Evolutionary conservation across 2,888 invertebrate genomes (phyloP), one percentile per base, ranked within the genome.

Genomic region (Nephrotoma guestfalica): DNA sequence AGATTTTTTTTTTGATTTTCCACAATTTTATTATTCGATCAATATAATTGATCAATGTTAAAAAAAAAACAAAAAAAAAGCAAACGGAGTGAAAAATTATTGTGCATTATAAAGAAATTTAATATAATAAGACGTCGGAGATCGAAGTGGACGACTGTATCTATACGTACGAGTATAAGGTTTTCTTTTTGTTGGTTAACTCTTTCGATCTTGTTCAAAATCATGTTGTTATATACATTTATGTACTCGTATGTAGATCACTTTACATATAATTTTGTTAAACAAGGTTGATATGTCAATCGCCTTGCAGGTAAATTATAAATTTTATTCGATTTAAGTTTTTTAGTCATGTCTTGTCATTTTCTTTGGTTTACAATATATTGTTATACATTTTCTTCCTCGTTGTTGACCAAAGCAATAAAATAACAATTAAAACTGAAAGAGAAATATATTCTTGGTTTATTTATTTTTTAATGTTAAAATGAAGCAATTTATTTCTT

Each of bases 41-140:
- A 84, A 84, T 30, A 30, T 42, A 84, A 84, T 84, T 42, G 84
- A 84, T 84, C 42, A 15, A 84, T 84, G 84, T 84, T 84, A 42
- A 84, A 45, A 45, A 45, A 85, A 4, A 41, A 85, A 43, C 15
- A 15, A n/a, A 7, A 13, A 85, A 85, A 85, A 45, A 85, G 18
- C 85, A 85, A 85, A 85, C 85, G 30, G 43, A 85, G 85, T 85
- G 85, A 85, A 85, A 84, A 85, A 85, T 85, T 43, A 85, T 85
- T 85, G 85, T 43, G 42, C 85, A 85, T 85, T 45, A 85, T 45
- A 85, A 85, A 45, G 85, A 85, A 85, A 85, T 85, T 85, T 85
- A 85, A 85, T 85, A 85, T 85, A 45, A 85, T 85, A 85, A 85
- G 85, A 85, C 85, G 30, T 85, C 45, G 84, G 47, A 40, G 13